These are phyloP conservation scores for Patella caerulea DNA, from an alignment of 2,888 invertebrate genomes.

Conservation along the genomic window DNA sequence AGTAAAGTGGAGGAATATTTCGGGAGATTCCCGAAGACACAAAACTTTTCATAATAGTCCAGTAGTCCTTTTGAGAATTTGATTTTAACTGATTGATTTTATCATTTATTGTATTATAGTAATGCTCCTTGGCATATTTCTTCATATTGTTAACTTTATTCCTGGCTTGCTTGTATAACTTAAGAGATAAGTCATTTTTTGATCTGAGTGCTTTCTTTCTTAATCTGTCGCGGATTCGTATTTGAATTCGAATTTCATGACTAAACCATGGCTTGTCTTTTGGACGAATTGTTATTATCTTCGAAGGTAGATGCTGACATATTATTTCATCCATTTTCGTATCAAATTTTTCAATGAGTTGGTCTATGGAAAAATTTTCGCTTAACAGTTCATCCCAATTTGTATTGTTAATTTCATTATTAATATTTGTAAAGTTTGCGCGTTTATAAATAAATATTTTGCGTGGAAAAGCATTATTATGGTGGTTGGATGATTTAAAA, in stretches of 20 bases:
- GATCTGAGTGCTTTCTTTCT: background rate
- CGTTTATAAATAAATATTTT: constrained; percentile 1
- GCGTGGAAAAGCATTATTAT: background rate
- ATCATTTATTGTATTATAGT: background rate
- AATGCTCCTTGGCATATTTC: background rate
- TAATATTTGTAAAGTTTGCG: background rate
- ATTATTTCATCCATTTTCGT: background rate
- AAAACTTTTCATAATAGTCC: background rate
- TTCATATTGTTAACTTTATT: background rate
- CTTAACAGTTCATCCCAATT: background rate
- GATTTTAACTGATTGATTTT: background rate
- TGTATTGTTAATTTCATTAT: background rate
- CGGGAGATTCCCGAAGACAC: background rate
- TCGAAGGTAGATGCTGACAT: background rate
- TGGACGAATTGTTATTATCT: background rate
- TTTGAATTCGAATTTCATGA: background rate
- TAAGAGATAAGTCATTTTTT: background rate
- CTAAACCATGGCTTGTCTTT: background rate
- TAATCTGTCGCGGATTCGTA: background rate
- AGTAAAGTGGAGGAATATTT: background rate
- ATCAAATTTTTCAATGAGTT: background rate
- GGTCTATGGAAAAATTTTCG: background rate
- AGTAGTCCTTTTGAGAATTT: background rate
- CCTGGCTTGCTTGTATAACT: background rate
- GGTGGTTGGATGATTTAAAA: background rate